These are phyloP conservation scores for Rhagium mordax DNA, from an alignment of 2,888 invertebrate genomes.

Conservation along the genomic window DNA sequence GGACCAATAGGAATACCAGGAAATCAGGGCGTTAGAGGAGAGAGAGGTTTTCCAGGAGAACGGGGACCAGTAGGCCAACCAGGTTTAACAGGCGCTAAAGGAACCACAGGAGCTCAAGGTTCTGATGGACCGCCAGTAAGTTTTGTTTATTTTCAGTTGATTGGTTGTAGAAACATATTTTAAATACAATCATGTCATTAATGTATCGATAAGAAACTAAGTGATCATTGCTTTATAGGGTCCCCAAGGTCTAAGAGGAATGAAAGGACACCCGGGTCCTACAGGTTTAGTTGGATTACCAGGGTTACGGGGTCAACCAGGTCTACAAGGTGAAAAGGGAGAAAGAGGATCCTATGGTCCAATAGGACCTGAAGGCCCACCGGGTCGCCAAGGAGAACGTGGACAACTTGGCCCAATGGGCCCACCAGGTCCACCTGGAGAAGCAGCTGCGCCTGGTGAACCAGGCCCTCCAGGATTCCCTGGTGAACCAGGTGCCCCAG, in stretches of 20 bases:
- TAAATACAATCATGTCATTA: background rate
- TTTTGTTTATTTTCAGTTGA: constrained; percentile 12
- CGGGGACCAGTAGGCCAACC: constrained; percentile 80
- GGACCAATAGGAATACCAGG: constrained; percentile 76
- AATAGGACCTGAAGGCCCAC: constrained; percentile 83
- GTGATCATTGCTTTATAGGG: constrained; percentile 71
- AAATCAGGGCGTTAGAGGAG: constrained; percentile 73
- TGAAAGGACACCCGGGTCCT: constrained; percentile 81
- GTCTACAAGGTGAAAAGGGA: constrained; percentile 82
- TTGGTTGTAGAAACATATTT: background rate
- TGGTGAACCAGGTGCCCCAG: constrained; percentile 83
- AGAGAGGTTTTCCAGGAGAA: constrained; percentile 83
- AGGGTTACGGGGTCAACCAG: constrained; percentile 78
- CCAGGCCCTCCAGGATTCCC: constrained; percentile 81
- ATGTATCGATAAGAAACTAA: too few relatives aligned
- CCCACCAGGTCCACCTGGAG: constrained; percentile 84
- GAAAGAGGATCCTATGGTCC: constrained; percentile 81
- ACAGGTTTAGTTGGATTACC: constrained; percentile 82
- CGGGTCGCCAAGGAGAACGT: constrained; percentile 80
- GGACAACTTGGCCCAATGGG: constrained; percentile 85
- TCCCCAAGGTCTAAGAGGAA: constrained; percentile 77
- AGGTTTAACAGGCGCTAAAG: constrained; percentile 78
- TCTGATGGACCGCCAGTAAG: constrained; percentile 79
- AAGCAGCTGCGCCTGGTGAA: constrained; percentile 86
- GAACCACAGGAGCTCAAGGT: constrained; percentile 79